A percentile compares a stretch with the other conserved stretches of the same genome.
These are phyloP conservation scores for Oreochromis mossambicus DNA, from an alignment of 2,797 vertebrate species.

Conservation along the genomic window DNA sequence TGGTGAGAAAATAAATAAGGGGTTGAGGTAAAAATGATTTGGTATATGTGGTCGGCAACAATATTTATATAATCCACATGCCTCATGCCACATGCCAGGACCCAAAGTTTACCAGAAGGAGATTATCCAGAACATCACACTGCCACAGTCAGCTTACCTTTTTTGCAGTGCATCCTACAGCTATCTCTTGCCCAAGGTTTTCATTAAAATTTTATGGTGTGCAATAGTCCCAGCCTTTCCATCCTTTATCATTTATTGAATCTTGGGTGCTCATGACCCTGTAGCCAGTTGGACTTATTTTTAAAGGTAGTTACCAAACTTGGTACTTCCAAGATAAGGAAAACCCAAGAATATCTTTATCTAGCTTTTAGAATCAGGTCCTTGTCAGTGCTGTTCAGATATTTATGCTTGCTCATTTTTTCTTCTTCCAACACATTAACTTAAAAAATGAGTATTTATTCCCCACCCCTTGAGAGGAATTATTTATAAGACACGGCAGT, in stretches of 20 bases:
- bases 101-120: not conserved
- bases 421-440: not conserved
- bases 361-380: not conserved
- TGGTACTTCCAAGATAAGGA: not conserved
- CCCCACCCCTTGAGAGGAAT: not conserved
- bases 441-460: not conserved
- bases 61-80: not conserved
- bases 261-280: not conserved
- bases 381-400: not conserved
- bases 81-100: not conserved
- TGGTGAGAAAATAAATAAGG: not conserved
- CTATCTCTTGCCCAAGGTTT: not conserved
- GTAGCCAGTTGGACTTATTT: not conserved
- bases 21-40: not conserved
- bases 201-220: not conserved
- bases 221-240: not conserved
- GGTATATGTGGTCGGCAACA: not conserved
- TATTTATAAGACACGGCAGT: not conserved
- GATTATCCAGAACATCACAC: not conserved
- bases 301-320: not conserved
- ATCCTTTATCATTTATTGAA: not conserved
- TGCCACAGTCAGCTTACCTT: not conserved
- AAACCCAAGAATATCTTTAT: not conserved
- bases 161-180: not conserved
- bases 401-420: not conserved